Conservation (phyloP, 2,113 vertebrate genomes). For the Clarias macrocephalus region DNA sequence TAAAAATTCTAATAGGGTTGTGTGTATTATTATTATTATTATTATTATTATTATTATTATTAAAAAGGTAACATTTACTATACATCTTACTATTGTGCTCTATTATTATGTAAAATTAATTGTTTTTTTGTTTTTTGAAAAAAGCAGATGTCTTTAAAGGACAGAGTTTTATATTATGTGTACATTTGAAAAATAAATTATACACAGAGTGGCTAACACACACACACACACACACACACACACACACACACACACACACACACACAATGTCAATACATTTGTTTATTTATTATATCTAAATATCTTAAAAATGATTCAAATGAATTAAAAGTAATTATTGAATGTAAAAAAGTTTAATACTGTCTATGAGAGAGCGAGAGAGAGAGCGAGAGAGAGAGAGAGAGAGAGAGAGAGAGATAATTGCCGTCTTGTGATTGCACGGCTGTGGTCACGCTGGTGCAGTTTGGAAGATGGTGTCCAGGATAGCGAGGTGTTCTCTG, state of each 20-base stretch:
- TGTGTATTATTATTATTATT: too few relatives aligned
- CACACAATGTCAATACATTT: background rate
- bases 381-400: too few relatives aligned
- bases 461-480: slow-evolving; percentile 31
- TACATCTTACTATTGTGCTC: too few relatives aligned
- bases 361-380: too few relatives aligned
- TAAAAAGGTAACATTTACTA: too few relatives aligned
- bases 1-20: too few relatives aligned
- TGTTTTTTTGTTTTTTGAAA: too few relatives aligned
- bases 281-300: background rate
- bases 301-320: background rate
- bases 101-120: too few relatives aligned
- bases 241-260: background rate
- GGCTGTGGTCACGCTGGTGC: slow-evolving; percentile 46
- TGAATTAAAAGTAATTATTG: background rate
- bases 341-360: background rate
- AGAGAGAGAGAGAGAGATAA: background rate
- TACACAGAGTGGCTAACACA: background rate
- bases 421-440: slow-evolving; percentile 42
- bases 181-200: background rate
- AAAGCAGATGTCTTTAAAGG: too few relatives aligned
- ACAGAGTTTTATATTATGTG: too few relatives aligned
- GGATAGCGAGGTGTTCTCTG: slow-evolving; percentile 33
- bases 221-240: too few relatives aligned
- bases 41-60: too few relatives aligned